Conservation (phyloP, 1,140 invertebrate species). For the Papilio polyxenes region DNA sequence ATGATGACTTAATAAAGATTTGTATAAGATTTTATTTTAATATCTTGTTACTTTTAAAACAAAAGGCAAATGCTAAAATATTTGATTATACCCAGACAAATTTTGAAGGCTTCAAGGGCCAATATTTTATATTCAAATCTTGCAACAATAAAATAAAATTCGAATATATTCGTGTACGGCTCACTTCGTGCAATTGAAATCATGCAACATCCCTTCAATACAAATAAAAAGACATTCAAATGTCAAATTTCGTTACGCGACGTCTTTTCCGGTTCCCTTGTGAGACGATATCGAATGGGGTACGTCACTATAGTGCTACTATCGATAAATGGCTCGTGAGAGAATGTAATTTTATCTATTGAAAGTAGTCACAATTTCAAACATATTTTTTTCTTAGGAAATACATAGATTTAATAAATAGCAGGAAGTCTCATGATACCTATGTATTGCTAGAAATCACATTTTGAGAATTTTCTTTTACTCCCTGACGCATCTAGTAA, state of each 20-base stretch:
- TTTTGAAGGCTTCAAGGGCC: too few relatives aligned
- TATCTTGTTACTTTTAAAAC: too few relatives aligned
- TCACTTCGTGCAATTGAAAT: slow-evolving; percentile 27
- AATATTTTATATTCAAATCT: background rate
- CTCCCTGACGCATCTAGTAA: slow-evolving; percentile 10
- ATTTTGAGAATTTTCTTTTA: too few relatives aligned
- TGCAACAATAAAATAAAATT: slow-evolving; percentile 5
- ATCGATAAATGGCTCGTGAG: slow-evolving; percentile 12
- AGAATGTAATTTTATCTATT: too few relatives aligned
- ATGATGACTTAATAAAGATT: background rate
- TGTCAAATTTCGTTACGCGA: slow-evolving; percentile 54
- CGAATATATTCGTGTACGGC: background rate
- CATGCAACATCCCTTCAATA: slow-evolving; percentile 24
- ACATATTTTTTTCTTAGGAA: too few relatives aligned
- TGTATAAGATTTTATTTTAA: background rate
- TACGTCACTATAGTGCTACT: slow-evolving; percentile 40
- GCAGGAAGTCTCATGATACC: too few relatives aligned
- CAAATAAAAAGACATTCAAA: slow-evolving; percentile 45
- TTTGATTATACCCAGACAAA: too few relatives aligned
- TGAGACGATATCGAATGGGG: slow-evolving; percentile 23
- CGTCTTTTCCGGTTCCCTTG: slow-evolving; percentile 46
- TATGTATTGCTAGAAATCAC: too few relatives aligned
- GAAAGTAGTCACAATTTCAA: too few relatives aligned
- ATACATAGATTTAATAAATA: too few relatives aligned
- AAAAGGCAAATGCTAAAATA: too few relatives aligned